Base-by-base conservation (phyloP, 1,140 invertebrate species). In the Agrilus planipennis region DNA sequence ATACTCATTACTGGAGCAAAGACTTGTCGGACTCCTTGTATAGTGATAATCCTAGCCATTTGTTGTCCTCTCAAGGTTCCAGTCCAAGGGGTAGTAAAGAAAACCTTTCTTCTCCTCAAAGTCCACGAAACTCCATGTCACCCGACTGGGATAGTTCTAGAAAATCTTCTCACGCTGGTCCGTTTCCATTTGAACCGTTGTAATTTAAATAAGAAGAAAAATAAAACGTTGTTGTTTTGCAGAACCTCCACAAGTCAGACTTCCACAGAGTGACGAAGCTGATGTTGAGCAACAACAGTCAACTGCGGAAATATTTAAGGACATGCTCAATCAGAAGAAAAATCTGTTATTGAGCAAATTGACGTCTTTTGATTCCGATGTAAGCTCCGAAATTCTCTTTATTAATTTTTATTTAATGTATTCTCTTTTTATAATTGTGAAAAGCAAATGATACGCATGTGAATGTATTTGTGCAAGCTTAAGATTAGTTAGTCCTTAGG, bases 1-100 rank as follows among this genome's bases (percentile, higher is more conserved):
- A 99, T 63, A 99, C 94, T 0, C 94, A 99, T 65, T 99, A 89
- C 60, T 98, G 92, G 91, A 84, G 82, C 34, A 87, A 89, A 58
- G 91, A 95, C 56, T 58, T 84, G 1, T 67, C 67, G 10, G 76
- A 87, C 29, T n/a, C 19, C 27, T 23, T 31, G 7, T 20, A 12
- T 9, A 39, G 28, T 12, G 42, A 44, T 11, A 39, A 39, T 18
- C 19, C 21, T 5, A 35, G 34, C 22, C 22, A 19, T 15, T 22
- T 36, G 4, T 21, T 36, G 21, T 31, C 48, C n/a, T 60, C 60
- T 16, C 51, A 81, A 73, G 55, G 52, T 42, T 61, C 59, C 1
- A 61, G 58, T 63, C 61, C 87, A 20, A 75, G 72, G 38, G 34
- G 34, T 36, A 36, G 34, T 15, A 21, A 21, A 23, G 34, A 36